Conservation (phyloP, 2,797 vertebrate species). For the Pipistrellus nathusii region DNA sequence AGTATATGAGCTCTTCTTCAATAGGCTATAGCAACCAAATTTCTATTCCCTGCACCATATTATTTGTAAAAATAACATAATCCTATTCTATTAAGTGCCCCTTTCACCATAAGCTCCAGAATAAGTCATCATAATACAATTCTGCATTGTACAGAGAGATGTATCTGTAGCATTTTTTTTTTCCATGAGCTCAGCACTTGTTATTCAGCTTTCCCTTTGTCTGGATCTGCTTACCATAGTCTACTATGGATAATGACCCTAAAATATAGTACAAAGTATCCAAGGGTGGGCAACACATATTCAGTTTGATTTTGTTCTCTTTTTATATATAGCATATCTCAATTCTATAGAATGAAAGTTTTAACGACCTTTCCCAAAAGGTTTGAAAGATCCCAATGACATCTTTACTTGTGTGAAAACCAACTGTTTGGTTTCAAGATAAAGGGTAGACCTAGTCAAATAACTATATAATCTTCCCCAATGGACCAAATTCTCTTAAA, state of each 20-base stretch:
- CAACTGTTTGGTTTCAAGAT: neutral
- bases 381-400: neutral
- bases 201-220: neutral
- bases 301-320: neutral
- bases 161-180: neutral
- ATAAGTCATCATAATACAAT: neutral
- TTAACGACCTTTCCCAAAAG: neutral
- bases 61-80: constrained; percentile 15
- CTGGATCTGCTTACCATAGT: neutral
- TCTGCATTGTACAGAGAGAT: neutral
- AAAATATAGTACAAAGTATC: neutral
- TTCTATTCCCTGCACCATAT: neutral
- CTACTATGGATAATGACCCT: neutral
- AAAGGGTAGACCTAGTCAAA: neutral
- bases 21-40: neutral
- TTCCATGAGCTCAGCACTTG: neutral
- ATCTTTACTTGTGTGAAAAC: neutral
- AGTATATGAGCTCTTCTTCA: neutral
- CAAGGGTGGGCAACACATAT: neutral
- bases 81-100: constrained; percentile 25
- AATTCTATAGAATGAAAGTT: neutral
- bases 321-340: neutral
- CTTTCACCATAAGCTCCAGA: neutral
- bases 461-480: neutral
- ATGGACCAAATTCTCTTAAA: neutral